These are phyloP conservation scores for Rhagonycha lutea DNA, from an alignment of 2,888 invertebrate genomes.

Conservation along the genomic window DNA sequence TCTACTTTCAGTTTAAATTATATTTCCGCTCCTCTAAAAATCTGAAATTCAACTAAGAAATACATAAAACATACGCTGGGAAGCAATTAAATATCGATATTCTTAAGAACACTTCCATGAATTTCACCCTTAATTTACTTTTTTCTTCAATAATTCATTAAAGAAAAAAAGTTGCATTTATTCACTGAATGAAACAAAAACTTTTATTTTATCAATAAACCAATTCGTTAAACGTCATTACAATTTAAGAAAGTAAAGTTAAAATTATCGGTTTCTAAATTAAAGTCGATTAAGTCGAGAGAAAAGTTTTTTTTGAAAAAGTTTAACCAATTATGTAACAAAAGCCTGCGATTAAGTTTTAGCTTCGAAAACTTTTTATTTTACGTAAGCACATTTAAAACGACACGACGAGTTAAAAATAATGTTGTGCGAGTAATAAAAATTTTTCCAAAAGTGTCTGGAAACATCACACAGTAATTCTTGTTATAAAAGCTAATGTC, in stretches of 20 bases:
- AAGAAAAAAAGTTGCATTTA: neutral
- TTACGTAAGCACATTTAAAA: slow-evolving; percentile 25
- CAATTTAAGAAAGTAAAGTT: slow-evolving; percentile 2
- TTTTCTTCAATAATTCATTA: neutral
- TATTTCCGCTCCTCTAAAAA: slow-evolving; percentile 3
- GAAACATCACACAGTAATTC: slow-evolving; percentile 17
- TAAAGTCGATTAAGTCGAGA: slow-evolving; percentile 15
- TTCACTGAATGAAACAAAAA: slow-evolving; percentile 1
- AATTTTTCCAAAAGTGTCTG: slow-evolving; percentile 29
- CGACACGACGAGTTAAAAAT: slow-evolving; percentile 24
- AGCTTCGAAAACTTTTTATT: slow-evolving; percentile 20
- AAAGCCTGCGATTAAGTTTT: slow-evolving; percentile 24
- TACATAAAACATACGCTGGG: neutral
- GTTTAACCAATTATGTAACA: slow-evolving; percentile 19
- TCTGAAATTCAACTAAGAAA: neutral
- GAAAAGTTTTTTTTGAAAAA: slow-evolving; percentile 16
- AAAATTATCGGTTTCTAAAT: slow-evolving; percentile 15
- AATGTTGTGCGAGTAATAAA: slow-evolving; percentile 26
- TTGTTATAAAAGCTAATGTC: slow-evolving; percentile 30
- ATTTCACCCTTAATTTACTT: neutral
- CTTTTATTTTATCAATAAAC: neutral
- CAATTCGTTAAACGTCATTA: slow-evolving; percentile 18
- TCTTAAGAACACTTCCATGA: neutral
- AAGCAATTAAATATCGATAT: neutral
- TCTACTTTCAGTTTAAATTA: slow-evolving; percentile 29